phyloP scores from a whole-genome alignment of 2,113 vertebrate species.

The Arizona elegans region DNA sequence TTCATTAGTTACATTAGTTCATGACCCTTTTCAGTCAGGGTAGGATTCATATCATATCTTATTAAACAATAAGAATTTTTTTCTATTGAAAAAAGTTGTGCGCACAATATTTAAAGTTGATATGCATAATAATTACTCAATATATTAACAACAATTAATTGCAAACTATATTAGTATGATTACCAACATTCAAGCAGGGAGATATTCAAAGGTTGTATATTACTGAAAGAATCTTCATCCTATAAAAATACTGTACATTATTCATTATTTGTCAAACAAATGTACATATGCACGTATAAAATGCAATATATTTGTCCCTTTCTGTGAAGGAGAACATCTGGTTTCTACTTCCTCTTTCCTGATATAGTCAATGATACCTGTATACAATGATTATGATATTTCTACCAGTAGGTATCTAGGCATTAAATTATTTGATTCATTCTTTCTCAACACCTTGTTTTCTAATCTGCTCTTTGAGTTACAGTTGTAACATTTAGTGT shows the following conservation, averaged over 20 bases:
- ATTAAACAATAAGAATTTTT: neutral
- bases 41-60: neutral
- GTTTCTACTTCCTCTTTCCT: neutral
- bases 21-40: neutral
- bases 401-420: neutral
- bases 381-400: neutral
- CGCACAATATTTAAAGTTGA: neutral
- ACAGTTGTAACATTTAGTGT: neutral
- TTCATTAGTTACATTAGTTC: neutral
- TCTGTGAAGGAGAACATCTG: neutral
- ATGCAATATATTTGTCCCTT: neutral
- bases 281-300: neutral
- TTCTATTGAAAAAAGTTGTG: neutral
- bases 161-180: neutral
- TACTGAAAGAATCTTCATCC: neutral
- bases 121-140: neutral
- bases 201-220: neutral
- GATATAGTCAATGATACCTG: neutral
- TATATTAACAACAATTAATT: neutral
- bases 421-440: neutral
- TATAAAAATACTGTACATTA: neutral
- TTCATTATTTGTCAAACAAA: neutral
- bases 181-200: neutral
- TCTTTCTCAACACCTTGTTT: neutral
- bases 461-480: neutral